Evolutionary conservation across 2,888 invertebrate genomes (phyloP), one percentile per base, ranked within the genome.

Genomic region (Polyploca ridens): DNA sequence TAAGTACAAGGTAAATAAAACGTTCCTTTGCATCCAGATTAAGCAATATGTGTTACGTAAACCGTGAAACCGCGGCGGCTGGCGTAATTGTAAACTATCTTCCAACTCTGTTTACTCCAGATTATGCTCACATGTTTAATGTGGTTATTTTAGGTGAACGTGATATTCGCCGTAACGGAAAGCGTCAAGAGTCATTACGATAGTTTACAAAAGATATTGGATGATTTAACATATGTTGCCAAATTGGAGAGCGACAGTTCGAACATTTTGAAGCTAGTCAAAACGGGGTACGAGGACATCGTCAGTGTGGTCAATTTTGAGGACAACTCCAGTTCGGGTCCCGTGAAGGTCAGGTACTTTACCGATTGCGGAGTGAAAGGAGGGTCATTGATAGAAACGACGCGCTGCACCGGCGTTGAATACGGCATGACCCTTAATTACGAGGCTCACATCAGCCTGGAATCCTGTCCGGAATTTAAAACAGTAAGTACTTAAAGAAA

Each of bases 101-200:
- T 27, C 41, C 59, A 7, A 16, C 63, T 46, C 58, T 71, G 69
- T 72, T 71, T 70, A 71, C 66, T 64, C 60, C 63, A 61, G 57
- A 65, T 68, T 66, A 69, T 46, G 6, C 33, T 63, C 49, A 16
- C 46, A 46, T 59, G 59, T n/a, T 61, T 54, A 59, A 33, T 64
- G 61, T 63, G 46, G 61, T 61, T 66, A 58, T 91, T 94, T 73
- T 79, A 95, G 95, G 96, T 97, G 57, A 98, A 97, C 88, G 95
- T 99, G 8, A 98, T 99, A 77, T 98, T 98, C 86, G 98, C 98
- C 0, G 97, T 98, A 0, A 98, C 97, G 0, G 94, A 95, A 76
- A 94, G 95, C 67, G 96, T 96, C 57, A 94, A 95, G 10, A 81
- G 88, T 8, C 96, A 96, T 63, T 98, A 98, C 87, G 93, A 95